Conservation (phyloP, 2,797 vertebrate genomes). For the Manis pentadactyla region DNA sequence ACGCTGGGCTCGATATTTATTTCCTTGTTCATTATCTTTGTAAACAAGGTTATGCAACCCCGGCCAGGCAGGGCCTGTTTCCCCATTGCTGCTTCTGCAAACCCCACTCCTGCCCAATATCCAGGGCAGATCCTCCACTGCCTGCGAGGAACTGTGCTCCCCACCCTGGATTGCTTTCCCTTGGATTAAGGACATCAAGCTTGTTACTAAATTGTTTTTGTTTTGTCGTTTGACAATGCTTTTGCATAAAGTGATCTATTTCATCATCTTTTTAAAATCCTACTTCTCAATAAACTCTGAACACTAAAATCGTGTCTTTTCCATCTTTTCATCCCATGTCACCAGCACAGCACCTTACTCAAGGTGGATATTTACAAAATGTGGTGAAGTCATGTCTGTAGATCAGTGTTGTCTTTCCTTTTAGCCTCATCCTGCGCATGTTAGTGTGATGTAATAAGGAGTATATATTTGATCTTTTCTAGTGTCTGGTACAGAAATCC, state of each 20-base stretch:
- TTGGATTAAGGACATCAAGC: background rate
- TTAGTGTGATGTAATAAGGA: background rate
- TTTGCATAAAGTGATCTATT: background rate
- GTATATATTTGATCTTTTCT: background rate
- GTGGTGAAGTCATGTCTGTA: background rate
- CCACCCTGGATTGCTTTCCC: background rate
- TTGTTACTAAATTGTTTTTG: background rate
- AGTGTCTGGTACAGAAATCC: background rate
- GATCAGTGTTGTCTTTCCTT: background rate
- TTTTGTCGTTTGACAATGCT: background rate
- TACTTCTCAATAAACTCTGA: background rate
- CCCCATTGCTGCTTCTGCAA: background rate
- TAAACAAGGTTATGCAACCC: background rate
- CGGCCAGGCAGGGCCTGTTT: background rate
- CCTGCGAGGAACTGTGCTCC: background rate
- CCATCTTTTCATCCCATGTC: background rate
- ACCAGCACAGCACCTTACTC: too few relatives aligned
- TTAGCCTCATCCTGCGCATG: background rate
- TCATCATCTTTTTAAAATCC: background rate
- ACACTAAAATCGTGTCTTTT: background rate
- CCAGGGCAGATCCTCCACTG: too few relatives aligned
- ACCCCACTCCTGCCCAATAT: background rate
- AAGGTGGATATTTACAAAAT: background rate
- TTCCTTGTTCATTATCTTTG: background rate
- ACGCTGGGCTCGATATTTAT: background rate